Conservation (phyloP, 2,113 vertebrate genomes). For the Myrmecophaga tridactyla region DNA sequence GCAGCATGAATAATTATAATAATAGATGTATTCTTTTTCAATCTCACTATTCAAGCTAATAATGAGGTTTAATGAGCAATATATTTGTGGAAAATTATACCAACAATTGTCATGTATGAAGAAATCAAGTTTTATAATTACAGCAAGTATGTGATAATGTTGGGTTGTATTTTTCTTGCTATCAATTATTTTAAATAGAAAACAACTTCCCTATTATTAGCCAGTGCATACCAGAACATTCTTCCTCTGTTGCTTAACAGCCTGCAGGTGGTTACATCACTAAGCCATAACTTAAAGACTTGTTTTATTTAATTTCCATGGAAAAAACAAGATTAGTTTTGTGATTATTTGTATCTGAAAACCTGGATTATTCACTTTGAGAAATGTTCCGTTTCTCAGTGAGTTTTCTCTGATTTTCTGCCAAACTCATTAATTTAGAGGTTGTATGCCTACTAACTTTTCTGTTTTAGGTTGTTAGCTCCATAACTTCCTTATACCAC, state of each 20-base stretch:
- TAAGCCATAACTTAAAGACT: neutral
- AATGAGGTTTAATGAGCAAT: conserved; percentile 44
- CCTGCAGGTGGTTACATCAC: neutral
- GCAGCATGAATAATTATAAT: conserved; percentile 15
- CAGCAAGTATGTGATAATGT: neutral
- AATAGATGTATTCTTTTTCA: neutral
- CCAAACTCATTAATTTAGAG: neutral
- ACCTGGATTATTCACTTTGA: neutral
- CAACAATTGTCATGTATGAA: neutral
- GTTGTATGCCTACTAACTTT: neutral
- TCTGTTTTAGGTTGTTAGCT: neutral
- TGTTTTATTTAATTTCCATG: neutral
- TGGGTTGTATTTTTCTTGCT: conserved; percentile 24
- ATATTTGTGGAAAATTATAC: conserved; percentile 46
- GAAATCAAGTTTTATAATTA: conserved; percentile 44
- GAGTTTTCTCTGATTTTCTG: neutral
- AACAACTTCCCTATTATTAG: conserved; percentile 2
- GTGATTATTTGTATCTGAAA: neutral
- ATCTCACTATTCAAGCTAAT: conserved; percentile 51
- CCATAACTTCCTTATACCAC: neutral
- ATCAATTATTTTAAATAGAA: conserved; percentile 43
- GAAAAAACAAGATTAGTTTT: conserved; percentile 28
- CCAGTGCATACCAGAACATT: neutral
- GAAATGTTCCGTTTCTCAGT: conserved; percentile 3
- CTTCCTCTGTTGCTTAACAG: neutral